Evolutionary conservation across 2,797 vertebrate species (phyloP), one percentile per base, ranked within the genome.

Genomic region (Schizothorax lantsangensis): DNA sequence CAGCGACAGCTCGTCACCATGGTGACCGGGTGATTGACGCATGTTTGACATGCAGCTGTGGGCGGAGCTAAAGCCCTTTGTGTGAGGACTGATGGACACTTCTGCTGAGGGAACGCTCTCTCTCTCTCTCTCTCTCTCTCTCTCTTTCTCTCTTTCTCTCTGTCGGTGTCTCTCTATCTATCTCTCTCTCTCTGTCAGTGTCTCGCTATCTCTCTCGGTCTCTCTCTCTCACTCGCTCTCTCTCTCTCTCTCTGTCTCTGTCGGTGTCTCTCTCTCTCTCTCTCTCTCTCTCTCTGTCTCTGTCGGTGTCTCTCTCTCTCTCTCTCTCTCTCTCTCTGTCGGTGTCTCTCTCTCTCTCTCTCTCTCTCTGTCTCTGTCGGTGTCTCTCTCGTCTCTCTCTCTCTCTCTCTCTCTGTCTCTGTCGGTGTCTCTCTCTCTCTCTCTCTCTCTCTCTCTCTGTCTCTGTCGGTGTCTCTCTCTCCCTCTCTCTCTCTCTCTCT

Each of bases 1-100:
- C 92, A 83, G 90, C 15, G 7, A 47, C 47, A 3, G 9, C 5
- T 49, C n/a, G 7, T 64, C 26, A 26, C 69, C 72, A 30, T 64
- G 64, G 45, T 30, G 30, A 74, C 47, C 59, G 62, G 40, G 69
- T 62, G 72, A 87, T 64, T 26, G 49, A 81, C 59, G 9, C 64
- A 54, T 33, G 78, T 59, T 21, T 23, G 68, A 73, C 71, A 77
- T 40, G 52, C 62, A 33, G 66, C 71, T 81, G 40, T 83, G 79
- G 79, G 68, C 23, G 47, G 75, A 79, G 75, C 83, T 77, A 38
- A 73, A 59, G 64, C 6, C 49, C 62, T 26, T 26, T 2, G 2
- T 2, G 9, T 59, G 14, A 85, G 33, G 80, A 69, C 86, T 64
- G 69, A 52, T 23, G 5, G 79, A 64, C 45, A 40, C 59, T 72